Evolutionary conservation across 2,113 vertebrate species (phyloP).

Genomic region (Oryzias curvinotus): DNA sequence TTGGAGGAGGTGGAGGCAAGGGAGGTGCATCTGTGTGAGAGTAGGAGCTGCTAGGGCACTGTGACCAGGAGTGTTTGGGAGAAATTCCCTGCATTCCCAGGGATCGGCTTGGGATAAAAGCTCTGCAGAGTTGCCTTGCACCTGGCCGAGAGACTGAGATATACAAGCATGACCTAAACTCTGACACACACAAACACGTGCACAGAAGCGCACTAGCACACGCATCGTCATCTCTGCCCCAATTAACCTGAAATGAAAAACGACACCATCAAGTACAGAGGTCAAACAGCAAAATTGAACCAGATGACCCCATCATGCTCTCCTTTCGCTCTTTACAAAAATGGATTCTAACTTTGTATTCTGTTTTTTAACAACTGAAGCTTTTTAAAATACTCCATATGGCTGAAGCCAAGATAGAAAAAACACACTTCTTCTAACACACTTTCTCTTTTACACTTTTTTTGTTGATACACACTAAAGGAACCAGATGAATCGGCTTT

Average conservation of each 20-base stretch:
- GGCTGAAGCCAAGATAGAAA: too few relatives aligned
- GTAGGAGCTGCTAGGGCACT: constrained; percentile 78
- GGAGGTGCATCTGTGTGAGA: constrained; percentile 30
- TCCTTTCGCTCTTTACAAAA: constrained; percentile 10
- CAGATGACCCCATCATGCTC: constrained; percentile 18
- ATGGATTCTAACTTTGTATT: constrained; percentile 8
- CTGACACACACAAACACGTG: constrained; percentile 28
- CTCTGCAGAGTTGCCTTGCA: constrained; percentile 66
- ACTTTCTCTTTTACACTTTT: too few relatives aligned
- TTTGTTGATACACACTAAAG: too few relatives aligned
- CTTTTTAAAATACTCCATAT: neutral
- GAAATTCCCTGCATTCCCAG: constrained; percentile 84
- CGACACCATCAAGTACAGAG: constrained; percentile 63
- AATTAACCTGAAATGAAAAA: constrained; percentile 74
- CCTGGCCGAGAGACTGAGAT: constrained; percentile 64
- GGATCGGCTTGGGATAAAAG: constrained; percentile 79
- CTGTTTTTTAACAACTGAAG: neutral
- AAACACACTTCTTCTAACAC: too few relatives aligned
- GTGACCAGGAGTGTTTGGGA: constrained; percentile 74
- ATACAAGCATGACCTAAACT: constrained; percentile 33
- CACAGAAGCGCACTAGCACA: constrained; percentile 25
- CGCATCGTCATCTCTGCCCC: constrained; percentile 44
- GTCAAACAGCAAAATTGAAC: constrained; percentile 56
- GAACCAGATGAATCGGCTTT: too few relatives aligned
- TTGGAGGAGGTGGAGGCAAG: constrained; percentile 2